These are phyloP conservation scores for Tamandua tetradactyla DNA, from an alignment of 2,797 vertebrate species.

Conservation along the genomic window DNA sequence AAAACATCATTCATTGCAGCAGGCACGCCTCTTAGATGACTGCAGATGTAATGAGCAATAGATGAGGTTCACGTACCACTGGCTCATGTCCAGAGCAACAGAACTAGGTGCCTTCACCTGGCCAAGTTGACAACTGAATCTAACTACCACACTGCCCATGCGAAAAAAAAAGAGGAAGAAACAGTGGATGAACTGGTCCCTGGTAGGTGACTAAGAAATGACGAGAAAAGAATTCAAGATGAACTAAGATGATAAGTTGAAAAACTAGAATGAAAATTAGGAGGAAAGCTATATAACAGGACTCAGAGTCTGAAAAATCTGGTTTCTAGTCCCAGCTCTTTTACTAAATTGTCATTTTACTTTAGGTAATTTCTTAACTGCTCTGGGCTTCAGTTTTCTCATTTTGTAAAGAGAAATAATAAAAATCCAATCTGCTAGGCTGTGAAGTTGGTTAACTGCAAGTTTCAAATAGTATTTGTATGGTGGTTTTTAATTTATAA, in stretches of 20 bases:
- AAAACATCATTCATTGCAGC: no score
- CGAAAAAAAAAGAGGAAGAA: no score
- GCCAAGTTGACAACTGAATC: no score
- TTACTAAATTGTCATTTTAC: neutral
- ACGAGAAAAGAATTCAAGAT: slow-evolving; percentile 14
- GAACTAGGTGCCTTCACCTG: no score
- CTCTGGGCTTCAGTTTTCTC: neutral
- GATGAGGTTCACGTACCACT: no score
- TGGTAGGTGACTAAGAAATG: neutral
- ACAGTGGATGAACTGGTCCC: neutral
- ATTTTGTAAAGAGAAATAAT: neutral
- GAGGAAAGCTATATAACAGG: neutral
- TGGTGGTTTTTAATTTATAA: neutral
- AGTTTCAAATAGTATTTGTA: neutral
- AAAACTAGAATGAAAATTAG: neutral
- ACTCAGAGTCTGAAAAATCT: neutral
- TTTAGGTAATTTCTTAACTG: neutral
- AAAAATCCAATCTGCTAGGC: neutral
- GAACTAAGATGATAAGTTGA: neutral
- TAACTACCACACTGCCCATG: no score
- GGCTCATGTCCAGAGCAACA: no score
- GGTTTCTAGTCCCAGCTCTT: neutral
- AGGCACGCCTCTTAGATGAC: no score
- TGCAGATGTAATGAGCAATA: no score
- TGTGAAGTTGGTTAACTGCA: neutral